Evolutionary conservation across 2,888 invertebrate genomes (phyloP).

Genomic region (Muscina levida): DNA sequence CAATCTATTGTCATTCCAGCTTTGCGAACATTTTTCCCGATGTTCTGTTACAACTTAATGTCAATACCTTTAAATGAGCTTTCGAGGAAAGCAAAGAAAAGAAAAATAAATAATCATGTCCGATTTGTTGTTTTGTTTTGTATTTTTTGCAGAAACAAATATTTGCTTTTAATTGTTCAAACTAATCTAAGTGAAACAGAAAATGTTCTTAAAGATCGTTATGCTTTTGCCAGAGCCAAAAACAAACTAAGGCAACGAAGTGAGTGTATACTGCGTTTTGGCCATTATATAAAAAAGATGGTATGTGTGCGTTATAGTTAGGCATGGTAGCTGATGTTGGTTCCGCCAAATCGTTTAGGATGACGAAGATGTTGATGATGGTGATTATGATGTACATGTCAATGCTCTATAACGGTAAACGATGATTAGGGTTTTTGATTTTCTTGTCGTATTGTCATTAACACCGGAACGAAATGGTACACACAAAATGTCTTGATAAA

Average conservation of each 20-base stretch:
- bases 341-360: not conserved
- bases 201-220: slow-evolving; percentile 14
- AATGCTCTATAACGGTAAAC: slow-evolving; percentile 65
- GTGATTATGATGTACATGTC: slow-evolving; percentile 60
- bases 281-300: no score
- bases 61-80: slow-evolving; percentile 9
- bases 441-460: slow-evolving; percentile 48
- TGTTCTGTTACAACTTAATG: slow-evolving; percentile 1
- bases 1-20: slow-evolving; percentile 7
- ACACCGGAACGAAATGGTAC: slow-evolving; percentile 59
- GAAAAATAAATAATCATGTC: no score
- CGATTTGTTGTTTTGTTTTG: not conserved
- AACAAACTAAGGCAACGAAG: not conserved
- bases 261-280: slow-evolving; percentile 2
- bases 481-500: not conserved
- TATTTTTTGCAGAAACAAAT: not conserved
- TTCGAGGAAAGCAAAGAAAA: not conserved
- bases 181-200: slow-evolving; percentile 18
- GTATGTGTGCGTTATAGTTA: no score
- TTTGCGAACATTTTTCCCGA: not conserved
- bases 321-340: not conserved
- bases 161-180: slow-evolving; percentile 29
- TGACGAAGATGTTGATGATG: no score
- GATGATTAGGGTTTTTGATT: slow-evolving; percentile 56
- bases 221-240: slow-evolving; percentile 5